Percentiles rank a stretch among this genome's conserved stretches.
These are phyloP conservation scores for Berghia stephanieae DNA, from an alignment of 1,140 invertebrate genomes.

Conservation along the genomic window DNA sequence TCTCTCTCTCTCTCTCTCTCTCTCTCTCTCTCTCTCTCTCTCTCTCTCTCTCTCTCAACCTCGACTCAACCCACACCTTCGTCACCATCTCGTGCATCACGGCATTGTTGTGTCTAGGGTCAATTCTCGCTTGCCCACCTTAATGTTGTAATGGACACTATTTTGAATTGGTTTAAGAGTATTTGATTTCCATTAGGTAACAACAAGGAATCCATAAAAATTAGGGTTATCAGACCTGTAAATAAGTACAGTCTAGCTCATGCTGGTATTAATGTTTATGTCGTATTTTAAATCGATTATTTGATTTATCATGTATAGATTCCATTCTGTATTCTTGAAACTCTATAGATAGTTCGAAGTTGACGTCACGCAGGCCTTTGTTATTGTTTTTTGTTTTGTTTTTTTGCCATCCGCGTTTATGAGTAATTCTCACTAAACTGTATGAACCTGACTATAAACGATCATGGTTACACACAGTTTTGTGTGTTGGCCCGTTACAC, in stretches of 20 bases:
- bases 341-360: too few species aligned
- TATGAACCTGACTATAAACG: too few species aligned
- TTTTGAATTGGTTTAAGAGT: neutral
- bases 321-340: too few species aligned
- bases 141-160: neutral
- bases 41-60: neutral
- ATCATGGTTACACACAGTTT: too few species aligned
- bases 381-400: too few species aligned
- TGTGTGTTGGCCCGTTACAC: too few species aligned
- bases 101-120: neutral
- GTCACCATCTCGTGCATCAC: neutral
- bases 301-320: too few species aligned
- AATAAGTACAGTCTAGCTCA: neutral
- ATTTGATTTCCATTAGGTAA: neutral
- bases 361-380: too few species aligned
- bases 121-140: too few species aligned
- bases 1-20: neutral
- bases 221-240: neutral
- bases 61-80: neutral
- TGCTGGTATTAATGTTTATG: neutral
- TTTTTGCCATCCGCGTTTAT: too few species aligned
- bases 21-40: neutral
- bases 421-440: too few species aligned
- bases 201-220: neutral
- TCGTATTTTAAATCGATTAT: too few species aligned